Evolutionary conservation across 2,888 invertebrate species (phyloP), one percentile per base, ranked within the genome.

Genomic region (Campaea margaritaria): DNA sequence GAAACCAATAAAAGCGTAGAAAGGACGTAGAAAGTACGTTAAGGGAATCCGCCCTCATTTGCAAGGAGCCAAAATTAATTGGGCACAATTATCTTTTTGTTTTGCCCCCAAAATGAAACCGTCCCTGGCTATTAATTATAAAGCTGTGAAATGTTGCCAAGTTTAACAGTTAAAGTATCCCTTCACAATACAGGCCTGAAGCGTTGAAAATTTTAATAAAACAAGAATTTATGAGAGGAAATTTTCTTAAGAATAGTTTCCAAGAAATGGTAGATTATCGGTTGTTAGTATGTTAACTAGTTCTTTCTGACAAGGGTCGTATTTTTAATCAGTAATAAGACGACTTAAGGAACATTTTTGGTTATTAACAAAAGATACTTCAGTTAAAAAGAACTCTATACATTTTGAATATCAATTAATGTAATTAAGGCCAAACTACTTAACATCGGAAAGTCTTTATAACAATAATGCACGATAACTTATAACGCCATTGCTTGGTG

Each of bases 21-120:
- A 67, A 61, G 72, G 66, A 73, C 77, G 60, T 57, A 59, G 54
- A 54, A 51, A 51, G 43, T 13, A 27, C 51, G 76, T 76, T 76
- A 78, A 81, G 74, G 74, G 78, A 81, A 78, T 77, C 72, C 75
- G 51, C 81, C 79, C 85, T 79, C 82, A 85, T 87, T 88, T 87
- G 80, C 82, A 86, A 87, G 82, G 81, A 88, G 85, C 77, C 76
- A 55, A 85, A 89, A 91, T 91, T 91, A 91, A 91, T 91, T 89
- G 87, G 81, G 69, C 75, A 77, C 83, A 86, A 90, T 89, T 89
- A 90, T 88, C 88, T 87, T 90, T 90, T 89, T 89, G 88, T 89
- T 87, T 83, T 78, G 75, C 72, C 73, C 74, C 66, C 67, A 74
- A 70, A 82, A 86, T 82, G 78, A 82, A 86, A 87, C 79, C 78